phyloP scores from a whole-genome alignment of 2,113 vertebrate genomes.

The Heterotis niloticus region DNA sequence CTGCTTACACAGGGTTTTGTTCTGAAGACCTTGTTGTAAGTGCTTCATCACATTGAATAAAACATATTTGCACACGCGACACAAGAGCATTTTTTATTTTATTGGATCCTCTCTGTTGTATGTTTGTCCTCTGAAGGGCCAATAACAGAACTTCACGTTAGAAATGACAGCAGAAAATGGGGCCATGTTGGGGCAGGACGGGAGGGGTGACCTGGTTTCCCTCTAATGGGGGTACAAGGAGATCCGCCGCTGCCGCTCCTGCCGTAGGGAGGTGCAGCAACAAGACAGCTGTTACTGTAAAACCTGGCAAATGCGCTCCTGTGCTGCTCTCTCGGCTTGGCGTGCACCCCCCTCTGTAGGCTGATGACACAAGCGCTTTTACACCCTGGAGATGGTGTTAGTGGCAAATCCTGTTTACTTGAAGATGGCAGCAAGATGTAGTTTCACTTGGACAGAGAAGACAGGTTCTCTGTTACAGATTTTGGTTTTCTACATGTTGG shows the following conservation, averaged over 20 bases:
- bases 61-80: too few species aligned
- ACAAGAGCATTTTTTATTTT: too few species aligned
- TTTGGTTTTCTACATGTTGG: too few species aligned
- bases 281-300: constrained; percentile 48
- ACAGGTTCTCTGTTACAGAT: too few species aligned
- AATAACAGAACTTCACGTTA: neutral
- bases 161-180: neutral
- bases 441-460: too few species aligned
- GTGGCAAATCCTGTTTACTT: neutral
- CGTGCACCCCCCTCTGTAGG: neutral
- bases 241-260: neutral
- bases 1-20: too few species aligned
- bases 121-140: neutral
- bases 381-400: neutral
- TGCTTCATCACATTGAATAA: too few species aligned
- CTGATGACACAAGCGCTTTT: neutral
- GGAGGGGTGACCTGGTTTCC: neutral
- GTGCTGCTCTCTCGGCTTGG: neutral
- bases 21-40: too few species aligned
- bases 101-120: neutral
- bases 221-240: neutral
- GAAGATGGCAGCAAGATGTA: neutral
- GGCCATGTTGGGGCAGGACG: neutral
- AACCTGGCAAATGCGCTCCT: constrained; percentile 40
- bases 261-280: neutral